Percentiles rank a stretch among this genome's conserved stretches.
phyloP scores from a whole-genome alignment of 2,113 vertebrate genomes.

The Cyprinodon brontotheroides region DNA sequence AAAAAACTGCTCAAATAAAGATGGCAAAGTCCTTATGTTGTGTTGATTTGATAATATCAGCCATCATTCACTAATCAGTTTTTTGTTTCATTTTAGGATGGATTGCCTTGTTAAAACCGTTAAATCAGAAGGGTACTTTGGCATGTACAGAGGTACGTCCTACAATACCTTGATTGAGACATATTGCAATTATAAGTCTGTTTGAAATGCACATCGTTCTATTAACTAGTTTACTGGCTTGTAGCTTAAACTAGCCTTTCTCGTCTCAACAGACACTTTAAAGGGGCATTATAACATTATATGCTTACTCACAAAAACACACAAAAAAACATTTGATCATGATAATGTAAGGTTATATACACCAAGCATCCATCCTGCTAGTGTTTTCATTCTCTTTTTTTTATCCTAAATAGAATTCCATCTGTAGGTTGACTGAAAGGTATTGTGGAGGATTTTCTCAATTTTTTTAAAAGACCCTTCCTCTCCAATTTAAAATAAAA shows the following conservation, averaged over 20 bases:
- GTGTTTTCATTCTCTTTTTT: too few relatives aligned
- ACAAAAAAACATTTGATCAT: too few relatives aligned
- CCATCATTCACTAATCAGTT: not conserved
- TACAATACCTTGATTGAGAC: not conserved
- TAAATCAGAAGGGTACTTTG: slow-evolving; percentile 85
- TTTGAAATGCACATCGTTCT: not conserved
- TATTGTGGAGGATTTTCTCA: too few relatives aligned
- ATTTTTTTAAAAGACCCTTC: too few relatives aligned
- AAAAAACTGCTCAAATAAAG: not conserved
- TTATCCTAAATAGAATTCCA: too few relatives aligned
- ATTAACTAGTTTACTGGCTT: not conserved
- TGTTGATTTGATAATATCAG: not conserved
- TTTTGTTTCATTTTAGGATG: slow-evolving; percentile 71
- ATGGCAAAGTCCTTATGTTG: not conserved
- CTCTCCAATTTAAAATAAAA: too few relatives aligned
- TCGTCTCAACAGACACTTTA: not conserved
- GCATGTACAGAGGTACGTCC: slow-evolving; percentile 88
- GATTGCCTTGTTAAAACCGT: slow-evolving; percentile 86
- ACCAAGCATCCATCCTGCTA: too few relatives aligned
- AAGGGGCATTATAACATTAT: too few relatives aligned
- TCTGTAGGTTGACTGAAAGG: too few relatives aligned
- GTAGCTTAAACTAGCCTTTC: not conserved
- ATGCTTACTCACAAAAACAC: too few relatives aligned
- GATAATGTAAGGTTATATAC: too few relatives aligned
- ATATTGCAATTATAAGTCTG: not conserved